Evolutionary conservation across 2,113 vertebrate genomes (phyloP), one percentile per base, ranked within the genome.

Genomic region (Periophthalmus modestus): DNA sequence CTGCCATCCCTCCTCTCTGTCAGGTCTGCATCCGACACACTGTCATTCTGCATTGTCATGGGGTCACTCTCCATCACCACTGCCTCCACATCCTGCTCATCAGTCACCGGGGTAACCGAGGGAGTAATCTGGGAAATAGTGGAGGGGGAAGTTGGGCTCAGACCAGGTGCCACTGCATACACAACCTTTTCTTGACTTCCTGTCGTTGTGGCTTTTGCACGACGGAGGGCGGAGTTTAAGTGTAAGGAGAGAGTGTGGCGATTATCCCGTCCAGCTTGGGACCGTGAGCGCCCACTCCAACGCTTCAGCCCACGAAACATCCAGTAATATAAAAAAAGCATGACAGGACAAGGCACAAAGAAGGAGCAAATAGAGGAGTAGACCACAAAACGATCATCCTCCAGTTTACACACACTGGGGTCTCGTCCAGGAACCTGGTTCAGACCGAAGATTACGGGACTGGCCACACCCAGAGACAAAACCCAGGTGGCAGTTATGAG

Each of bases 281-380:
- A 87, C 2, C 85, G 85, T 19, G 74, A 87, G 0, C 91, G 87
- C 10, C 85, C 71, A 46, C 93, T 91, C 93, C 93, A 94, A 2
- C 85, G 88, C 50, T 74, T 76, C 50, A 94, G 80, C 12, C 93
- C 93, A 2, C 87, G 87, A 72, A 93, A 93, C 84, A 93, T 93
- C 87, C 92, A 91, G 68, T 93, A 94, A 78, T 94, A 93, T 11
- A 94, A 83, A 69, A 92, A 75, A 50, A 94, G 90, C 93, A 94
- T 94, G 62, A 93, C 72, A 0, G 93, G 93, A 47, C 93, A 94
- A 7, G 93, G 93, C 69, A 94, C 90, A 16, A 94, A 94, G 87
- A 93, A 94, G 55, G 93, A 94, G 85, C 93, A 94, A 23, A 93
- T 5, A 0, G 93, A 93, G 0, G 93, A 94, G 83, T 94, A 94